Conservation (phyloP, 53 echinoderm and acorn worm genomes). For the Henricia sp. region DNA sequence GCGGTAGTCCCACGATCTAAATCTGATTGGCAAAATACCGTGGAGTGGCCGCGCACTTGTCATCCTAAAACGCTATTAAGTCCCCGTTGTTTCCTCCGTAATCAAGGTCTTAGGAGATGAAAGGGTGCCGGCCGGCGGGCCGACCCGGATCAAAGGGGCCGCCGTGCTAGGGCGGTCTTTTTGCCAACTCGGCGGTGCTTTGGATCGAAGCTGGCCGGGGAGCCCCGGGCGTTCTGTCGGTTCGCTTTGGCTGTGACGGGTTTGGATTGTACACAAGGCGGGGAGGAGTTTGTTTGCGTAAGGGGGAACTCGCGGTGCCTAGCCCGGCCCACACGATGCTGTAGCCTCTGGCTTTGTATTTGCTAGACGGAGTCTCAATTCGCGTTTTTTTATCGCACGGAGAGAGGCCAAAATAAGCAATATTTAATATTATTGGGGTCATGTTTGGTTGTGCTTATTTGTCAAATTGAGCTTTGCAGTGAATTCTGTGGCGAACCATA, state of each 20-base stretch:
- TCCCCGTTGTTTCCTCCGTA: slow-evolving; percentile 58
- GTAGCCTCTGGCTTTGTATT: too few species aligned
- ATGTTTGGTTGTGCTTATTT: too few species aligned
- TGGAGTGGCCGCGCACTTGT: slow-evolving; percentile 55
- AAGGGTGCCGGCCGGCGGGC: slow-evolving; percentile 48
- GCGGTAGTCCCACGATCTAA: slow-evolving; percentile 9
- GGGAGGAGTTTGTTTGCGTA: slow-evolving; percentile 64
- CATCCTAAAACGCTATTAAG: slow-evolving; percentile 51
- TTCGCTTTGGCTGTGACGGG: slow-evolving; percentile 27
- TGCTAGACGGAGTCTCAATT: too few species aligned
- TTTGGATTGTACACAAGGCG: slow-evolving; percentile 36
- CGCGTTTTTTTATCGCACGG: too few species aligned
- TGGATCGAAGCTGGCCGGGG: slow-evolving; percentile 28
- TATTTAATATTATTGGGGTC: too few species aligned
- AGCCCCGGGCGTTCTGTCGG: slow-evolving; percentile 30
- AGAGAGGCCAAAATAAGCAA: too few species aligned
- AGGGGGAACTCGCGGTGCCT: slow-evolving; percentile 18
- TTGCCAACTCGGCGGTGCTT: slow-evolving; percentile 56
- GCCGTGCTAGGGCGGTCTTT: slow-evolving; percentile 56
- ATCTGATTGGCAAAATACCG: slow-evolving; percentile 55
- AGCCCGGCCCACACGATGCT: neutral
- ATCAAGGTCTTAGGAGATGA: slow-evolving; percentile 63
- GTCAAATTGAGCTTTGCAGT: too few species aligned
- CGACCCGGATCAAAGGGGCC: slow-evolving; percentile 49
- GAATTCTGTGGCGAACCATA: too few species aligned